These are phyloP conservation scores for Aphodius sticticus DNA, from an alignment of 2,888 invertebrate genomes.

Conservation along the genomic window DNA sequence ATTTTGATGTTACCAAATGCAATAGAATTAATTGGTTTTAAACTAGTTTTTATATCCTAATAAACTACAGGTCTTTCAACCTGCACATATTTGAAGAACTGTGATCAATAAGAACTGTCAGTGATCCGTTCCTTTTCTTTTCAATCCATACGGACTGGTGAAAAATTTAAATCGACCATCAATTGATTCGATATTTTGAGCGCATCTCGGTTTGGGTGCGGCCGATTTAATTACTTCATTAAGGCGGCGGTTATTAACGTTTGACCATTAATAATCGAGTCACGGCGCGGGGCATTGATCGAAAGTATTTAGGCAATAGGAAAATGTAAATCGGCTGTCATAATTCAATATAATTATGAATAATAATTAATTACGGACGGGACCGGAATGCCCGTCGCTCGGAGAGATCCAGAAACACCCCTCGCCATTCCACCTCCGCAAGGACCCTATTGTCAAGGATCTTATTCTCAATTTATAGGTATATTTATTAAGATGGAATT, in stretches of 20 bases:
- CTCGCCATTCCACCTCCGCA: constrained; percentile 4
- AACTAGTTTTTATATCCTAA: too few relatives aligned
- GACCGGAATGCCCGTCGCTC: constrained; percentile 20
- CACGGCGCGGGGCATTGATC: constrained; percentile 25
- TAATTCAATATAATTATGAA: constrained; percentile 35
- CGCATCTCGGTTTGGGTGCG: constrained; percentile 11
- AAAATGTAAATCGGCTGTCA: constrained; percentile 37
- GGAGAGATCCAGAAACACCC: constrained; percentile 12
- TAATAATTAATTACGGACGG: constrained; percentile 26
- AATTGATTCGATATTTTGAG: constrained; percentile 14
- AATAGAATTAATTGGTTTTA: too few relatives aligned
- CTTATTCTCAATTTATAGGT: neutral
- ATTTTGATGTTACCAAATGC: too few relatives aligned
- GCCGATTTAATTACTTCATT: constrained; percentile 36
- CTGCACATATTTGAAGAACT: too few relatives aligned
- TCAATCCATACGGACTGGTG: neutral
- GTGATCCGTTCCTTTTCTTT: neutral
- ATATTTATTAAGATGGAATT: neutral
- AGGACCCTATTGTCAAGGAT: constrained; percentile 4
- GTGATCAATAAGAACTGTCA: too few relatives aligned
- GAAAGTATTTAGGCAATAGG: constrained; percentile 35
- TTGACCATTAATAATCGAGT: constrained; percentile 34
- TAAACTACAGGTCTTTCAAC: too few relatives aligned
- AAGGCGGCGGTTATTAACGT: constrained; percentile 34
- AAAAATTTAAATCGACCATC: neutral